phyloP scores from a whole-genome alignment of 2,113 vertebrate species.

The Saguinus imperator region DNA sequence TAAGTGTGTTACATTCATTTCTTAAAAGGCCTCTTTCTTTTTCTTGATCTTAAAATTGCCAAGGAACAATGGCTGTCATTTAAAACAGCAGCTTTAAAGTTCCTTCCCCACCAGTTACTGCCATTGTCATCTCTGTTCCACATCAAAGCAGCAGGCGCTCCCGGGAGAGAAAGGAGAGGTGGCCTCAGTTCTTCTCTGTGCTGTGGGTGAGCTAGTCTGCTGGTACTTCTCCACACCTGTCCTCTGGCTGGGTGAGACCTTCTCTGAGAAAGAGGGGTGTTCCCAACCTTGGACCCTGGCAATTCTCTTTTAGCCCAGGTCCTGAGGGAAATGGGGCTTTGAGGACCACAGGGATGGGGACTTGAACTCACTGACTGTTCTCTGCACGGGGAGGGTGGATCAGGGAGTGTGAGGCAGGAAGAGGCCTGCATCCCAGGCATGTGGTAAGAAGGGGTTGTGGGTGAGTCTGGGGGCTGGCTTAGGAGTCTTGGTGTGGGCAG shows the following conservation, averaged over 20 bases:
- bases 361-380: background rate
- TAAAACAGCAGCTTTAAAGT: conserved; percentile 52
- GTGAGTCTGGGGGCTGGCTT: background rate
- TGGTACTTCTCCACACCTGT: background rate
- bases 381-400: background rate
- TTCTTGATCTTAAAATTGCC: conserved; percentile 75
- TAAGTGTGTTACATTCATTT: conserved; percentile 46
- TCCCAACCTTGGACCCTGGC: background rate
- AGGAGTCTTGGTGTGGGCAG: background rate
- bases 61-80: conserved; percentile 74
- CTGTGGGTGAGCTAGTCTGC: background rate
- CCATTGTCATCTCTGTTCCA: conserved; percentile 52
- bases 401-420: background rate
- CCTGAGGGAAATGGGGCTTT: background rate
- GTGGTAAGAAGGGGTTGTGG: background rate
- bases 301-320: background rate
- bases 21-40: conserved; percentile 69
- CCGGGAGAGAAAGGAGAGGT: background rate
- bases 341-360: background rate
- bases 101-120: conserved; percentile 23
- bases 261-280: background rate
- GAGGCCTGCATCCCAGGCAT: background rate
- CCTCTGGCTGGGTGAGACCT: background rate
- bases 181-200: background rate
- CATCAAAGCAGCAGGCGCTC: conserved; percentile 47